These are phyloP conservation scores for Phrynosoma blainvillii DNA, from an alignment of 2,113 vertebrate species.

Conservation along the genomic window DNA sequence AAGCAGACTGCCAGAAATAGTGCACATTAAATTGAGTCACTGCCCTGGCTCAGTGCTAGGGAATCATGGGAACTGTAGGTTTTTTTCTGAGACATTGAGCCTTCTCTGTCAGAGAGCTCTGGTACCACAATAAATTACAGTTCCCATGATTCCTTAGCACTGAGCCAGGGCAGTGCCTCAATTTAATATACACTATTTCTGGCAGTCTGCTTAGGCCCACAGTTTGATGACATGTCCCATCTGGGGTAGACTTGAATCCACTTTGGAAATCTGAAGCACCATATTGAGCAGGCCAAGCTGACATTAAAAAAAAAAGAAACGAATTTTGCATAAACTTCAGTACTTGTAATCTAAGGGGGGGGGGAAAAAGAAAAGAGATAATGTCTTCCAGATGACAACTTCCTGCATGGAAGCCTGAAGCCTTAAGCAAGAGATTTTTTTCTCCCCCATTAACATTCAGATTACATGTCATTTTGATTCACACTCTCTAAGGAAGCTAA, in stretches of 20 bases:
- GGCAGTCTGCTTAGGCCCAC: too few species aligned
- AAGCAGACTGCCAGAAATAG: too few species aligned
- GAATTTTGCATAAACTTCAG: constrained; percentile 49
- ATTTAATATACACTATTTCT: too few species aligned
- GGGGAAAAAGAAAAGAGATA: constrained; percentile 44
- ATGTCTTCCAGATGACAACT: constrained; percentile 76
- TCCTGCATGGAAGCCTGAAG: constrained; percentile 66
- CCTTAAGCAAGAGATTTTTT: constrained; percentile 64
- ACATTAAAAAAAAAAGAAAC: constrained; percentile 37
- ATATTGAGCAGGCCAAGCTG: neutral
- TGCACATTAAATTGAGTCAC: too few species aligned
- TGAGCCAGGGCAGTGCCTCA: too few species aligned
- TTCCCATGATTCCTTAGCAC: too few species aligned
- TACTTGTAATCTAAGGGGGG: constrained; percentile 24
- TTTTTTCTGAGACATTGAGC: too few species aligned
- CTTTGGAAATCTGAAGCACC: neutral
- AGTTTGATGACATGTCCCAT: neutral
- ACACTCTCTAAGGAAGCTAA: constrained; percentile 80
- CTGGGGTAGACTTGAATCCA: neutral
- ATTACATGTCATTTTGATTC: constrained; percentile 82
- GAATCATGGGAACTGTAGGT: too few species aligned
- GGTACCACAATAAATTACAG: too few species aligned
- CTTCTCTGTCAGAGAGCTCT: too few species aligned
- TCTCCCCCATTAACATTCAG: constrained; percentile 79
- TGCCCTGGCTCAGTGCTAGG: too few species aligned